Percentiles rank a stretch among this genome's conserved stretches.
Evolutionary conservation across 2,113 vertebrate genomes (phyloP).

Genomic region (Rallus limicola): DNA sequence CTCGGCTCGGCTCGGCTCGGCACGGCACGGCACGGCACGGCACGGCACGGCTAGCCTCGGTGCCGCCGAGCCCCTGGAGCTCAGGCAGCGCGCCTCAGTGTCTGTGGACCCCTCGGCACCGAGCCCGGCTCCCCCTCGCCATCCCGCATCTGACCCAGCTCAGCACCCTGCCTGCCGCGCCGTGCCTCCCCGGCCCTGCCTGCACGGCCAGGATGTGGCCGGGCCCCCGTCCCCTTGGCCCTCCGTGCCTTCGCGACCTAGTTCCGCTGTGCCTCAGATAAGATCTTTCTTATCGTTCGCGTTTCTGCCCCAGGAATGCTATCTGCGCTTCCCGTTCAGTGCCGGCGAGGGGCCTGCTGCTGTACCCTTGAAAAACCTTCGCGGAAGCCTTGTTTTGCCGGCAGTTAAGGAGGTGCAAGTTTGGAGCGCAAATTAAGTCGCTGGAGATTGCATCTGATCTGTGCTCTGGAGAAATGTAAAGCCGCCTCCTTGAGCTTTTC

Average conservation of each 20-base stretch:
- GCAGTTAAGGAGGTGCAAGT: background rate
- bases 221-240: background rate
- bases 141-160: background rate
- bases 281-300: accelerated
- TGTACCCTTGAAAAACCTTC: background rate
- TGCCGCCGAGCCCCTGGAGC: background rate
- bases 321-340: accelerated
- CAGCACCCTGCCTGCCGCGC: accelerated
- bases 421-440: background rate
- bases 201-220: background rate
- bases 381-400: background rate
- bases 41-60: too few relatives aligned
- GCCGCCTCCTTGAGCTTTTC: background rate
- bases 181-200: background rate
- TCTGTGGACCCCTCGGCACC: accelerated
- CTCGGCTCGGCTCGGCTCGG: background rate
- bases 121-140: too few relatives aligned
- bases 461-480: background rate
- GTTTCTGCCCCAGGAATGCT: too few relatives aligned
- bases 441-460: background rate
- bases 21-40: too few relatives aligned
- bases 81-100: background rate
- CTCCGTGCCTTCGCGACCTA: background rate
- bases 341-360: background rate
- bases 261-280: accelerated